Percentiles rank a stretch among this genome's conserved stretches.
phyloP scores from a whole-genome alignment of 2,797 vertebrate genomes.

The Lepilemur septentrionalis region DNA sequence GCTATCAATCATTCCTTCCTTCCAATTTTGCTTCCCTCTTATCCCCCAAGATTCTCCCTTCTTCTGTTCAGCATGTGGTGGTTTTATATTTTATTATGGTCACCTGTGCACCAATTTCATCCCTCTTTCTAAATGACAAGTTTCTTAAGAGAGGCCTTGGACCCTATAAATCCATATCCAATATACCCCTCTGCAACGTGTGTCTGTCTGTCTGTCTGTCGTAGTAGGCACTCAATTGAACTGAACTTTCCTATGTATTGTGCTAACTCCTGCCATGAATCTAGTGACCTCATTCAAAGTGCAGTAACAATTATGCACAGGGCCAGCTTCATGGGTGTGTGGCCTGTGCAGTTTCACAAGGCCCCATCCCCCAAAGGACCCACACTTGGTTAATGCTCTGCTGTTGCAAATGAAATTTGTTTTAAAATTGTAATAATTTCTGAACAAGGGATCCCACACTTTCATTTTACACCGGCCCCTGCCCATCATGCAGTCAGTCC shows the following conservation, averaged over 20 bases:
- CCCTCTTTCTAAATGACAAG: neutral
- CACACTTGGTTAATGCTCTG: neutral
- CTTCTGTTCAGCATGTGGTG: neutral
- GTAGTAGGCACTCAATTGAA: neutral
- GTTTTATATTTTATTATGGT: neutral
- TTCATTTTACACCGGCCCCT: neutral
- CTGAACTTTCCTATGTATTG: neutral
- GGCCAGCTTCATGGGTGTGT: neutral
- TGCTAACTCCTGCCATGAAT: neutral
- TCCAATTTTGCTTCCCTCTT: neutral
- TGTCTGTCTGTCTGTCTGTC: neutral
- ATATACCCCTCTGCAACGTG: neutral
- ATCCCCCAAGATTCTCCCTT: neutral
- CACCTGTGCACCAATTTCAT: neutral
- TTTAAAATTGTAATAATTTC: neutral
- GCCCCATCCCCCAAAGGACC: neutral
- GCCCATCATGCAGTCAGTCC: neutral
- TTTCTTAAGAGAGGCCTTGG: neutral
- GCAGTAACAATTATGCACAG: too few relatives aligned
- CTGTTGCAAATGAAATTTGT: neutral
- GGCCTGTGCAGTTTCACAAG: too few relatives aligned
- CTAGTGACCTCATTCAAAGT: too few relatives aligned
- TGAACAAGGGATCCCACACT: neutral
- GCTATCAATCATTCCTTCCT: neutral
- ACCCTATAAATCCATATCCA: neutral